These are phyloP conservation scores for Polydrusus pterygomalis DNA, from an alignment of 2,888 invertebrate species.

Conservation along the genomic window DNA sequence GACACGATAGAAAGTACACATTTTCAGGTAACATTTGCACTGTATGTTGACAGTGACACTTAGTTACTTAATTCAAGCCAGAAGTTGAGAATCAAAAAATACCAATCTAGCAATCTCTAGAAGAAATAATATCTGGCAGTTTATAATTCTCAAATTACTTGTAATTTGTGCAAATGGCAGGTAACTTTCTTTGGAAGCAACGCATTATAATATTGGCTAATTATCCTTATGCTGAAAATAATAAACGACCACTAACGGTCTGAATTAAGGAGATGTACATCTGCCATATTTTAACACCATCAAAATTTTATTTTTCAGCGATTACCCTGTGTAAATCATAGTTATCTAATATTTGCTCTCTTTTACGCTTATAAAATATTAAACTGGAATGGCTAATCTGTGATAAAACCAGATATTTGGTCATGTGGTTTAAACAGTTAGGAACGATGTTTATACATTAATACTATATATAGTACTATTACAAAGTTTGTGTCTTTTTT, in stretches of 20 bases:
- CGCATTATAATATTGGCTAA: too few relatives aligned
- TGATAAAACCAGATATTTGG: constrained; percentile 50
- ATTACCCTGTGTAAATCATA: constrained; percentile 37
- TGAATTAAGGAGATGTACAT: neutral
- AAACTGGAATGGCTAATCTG: constrained; percentile 49
- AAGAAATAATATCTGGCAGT: too few relatives aligned
- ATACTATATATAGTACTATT: constrained; percentile 31
- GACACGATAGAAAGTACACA: too few relatives aligned
- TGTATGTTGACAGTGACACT: too few relatives aligned
- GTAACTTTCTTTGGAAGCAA: too few relatives aligned
- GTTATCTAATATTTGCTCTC: constrained; percentile 44
- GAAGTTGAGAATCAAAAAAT: too few relatives aligned
- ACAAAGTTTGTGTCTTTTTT: constrained; percentile 47
- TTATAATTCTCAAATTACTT: too few relatives aligned
- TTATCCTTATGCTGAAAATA: too few relatives aligned
- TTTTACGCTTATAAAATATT: constrained; percentile 39
- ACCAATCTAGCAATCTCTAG: too few relatives aligned
- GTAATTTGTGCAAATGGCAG: too few relatives aligned
- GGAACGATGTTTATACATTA: constrained; percentile 48
- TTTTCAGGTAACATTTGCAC: too few relatives aligned
- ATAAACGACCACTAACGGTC: neutral
- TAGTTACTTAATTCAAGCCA: too few relatives aligned
- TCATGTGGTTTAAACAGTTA: constrained; percentile 41
- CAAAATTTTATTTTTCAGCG: constrained; percentile 11
- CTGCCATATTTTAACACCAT: constrained; percentile 9